Evolutionary conservation across 2,888 invertebrate species (phyloP).

Genomic region (Drosophila dives): DNA sequence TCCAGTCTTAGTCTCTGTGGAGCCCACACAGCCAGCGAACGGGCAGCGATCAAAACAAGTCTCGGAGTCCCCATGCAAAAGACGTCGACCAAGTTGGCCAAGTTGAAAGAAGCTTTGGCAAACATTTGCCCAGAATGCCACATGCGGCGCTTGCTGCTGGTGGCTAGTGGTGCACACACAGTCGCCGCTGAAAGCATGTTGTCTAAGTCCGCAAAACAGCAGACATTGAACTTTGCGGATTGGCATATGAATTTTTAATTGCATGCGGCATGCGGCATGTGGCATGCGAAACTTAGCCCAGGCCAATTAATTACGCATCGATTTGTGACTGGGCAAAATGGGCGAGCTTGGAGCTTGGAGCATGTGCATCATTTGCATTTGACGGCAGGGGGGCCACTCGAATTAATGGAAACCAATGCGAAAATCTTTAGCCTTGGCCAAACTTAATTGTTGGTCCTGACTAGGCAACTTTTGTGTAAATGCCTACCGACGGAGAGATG

Average conservation of each 20-base stretch:
- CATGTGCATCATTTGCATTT: slow-evolving; percentile 73
- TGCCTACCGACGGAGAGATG: slow-evolving; percentile 42
- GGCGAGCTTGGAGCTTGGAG: slow-evolving; percentile 7
- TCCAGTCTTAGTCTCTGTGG: background rate
- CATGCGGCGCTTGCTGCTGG: slow-evolving; percentile 46
- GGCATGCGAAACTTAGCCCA: slow-evolving; percentile 67
- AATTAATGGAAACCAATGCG: slow-evolving; percentile 45
- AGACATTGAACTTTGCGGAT: slow-evolving; percentile 75
- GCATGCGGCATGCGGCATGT: slow-evolving; percentile 74
- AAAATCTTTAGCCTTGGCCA: slow-evolving; percentile 9
- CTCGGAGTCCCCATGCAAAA: slow-evolving; percentile 30
- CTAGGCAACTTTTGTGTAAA: slow-evolving; percentile 68
- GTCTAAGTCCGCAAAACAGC: slow-evolving; percentile 43
- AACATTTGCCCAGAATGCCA: slow-evolving; percentile 56
- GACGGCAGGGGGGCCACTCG: slow-evolving; percentile 49
- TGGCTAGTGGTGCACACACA: slow-evolving; percentile 1
- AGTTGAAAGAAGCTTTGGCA: slow-evolving; percentile 40
- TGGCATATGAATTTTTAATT: slow-evolving; percentile 77
- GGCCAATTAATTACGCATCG: slow-evolving; percentile 78
- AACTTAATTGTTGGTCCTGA: slow-evolving; percentile 61
- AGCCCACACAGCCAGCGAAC: slow-evolving; percentile 68
- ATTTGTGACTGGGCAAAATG: slow-evolving; percentile 68
- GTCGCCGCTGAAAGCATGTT: slow-evolving; percentile 63
- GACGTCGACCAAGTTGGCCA: slow-evolving; percentile 31
- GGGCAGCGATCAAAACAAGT: slow-evolving; percentile 75